Percentiles rank a stretch among this genome's conserved stretches.
Conservation (phyloP, 1,140 invertebrate species). For the Colletes gigas region DNA sequence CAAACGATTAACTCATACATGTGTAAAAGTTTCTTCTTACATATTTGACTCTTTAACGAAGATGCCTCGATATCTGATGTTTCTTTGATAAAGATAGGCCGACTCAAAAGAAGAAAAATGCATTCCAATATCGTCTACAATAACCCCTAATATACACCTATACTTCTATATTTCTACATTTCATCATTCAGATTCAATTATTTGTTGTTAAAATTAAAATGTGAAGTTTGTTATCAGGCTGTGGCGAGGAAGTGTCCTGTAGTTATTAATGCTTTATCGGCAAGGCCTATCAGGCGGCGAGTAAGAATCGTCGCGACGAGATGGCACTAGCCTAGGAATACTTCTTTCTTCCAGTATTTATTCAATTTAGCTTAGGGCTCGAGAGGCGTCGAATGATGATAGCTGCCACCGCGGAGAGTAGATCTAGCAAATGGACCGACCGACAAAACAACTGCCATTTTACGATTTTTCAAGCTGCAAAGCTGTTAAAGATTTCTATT, state of each 20-base stretch:
- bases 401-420: constrained; percentile 38
- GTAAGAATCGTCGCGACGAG: constrained; percentile 38
- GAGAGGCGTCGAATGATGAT: constrained; percentile 51
- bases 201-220: not conserved
- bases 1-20: constrained; percentile 30
- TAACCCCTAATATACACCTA: not conserved
- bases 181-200: not conserved
- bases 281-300: constrained; percentile 55
- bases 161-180: not conserved
- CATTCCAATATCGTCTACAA: too few species aligned
- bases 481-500: constrained; percentile 40
- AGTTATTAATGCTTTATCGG: constrained; percentile 47
- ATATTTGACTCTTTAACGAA: not conserved
- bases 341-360: constrained; percentile 78
- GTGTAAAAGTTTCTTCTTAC: not conserved
- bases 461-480: constrained; percentile 55
- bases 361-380: constrained; percentile 69
- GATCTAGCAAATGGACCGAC: constrained; percentile 46
- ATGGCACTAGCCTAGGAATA: constrained; percentile 69
- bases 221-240: constrained; percentile 39
- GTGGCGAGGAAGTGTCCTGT: constrained; percentile 18
- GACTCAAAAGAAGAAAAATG: too few species aligned
- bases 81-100: too few species aligned
- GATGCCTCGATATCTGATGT: too few species aligned
- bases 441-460: constrained; percentile 68